A percentile compares a stretch with the other conserved stretches of the same genome.
Conservation (phyloP, 2,113 vertebrate genomes). For the Channa maculata region DNA sequence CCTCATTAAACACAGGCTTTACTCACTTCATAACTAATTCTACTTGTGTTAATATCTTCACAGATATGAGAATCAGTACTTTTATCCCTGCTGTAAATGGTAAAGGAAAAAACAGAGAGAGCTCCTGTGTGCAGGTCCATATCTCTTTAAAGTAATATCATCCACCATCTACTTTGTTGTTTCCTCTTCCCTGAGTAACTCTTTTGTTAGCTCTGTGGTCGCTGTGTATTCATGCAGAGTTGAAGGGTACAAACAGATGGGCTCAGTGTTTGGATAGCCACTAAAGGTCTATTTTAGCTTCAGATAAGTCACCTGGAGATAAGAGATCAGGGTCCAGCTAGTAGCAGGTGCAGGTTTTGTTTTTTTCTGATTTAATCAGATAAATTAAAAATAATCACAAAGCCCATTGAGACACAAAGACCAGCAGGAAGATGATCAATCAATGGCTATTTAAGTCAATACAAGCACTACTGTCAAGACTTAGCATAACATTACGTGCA, state of each 20-base stretch:
- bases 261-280: conserved; percentile 48
- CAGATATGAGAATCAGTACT: neutral
- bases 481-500: no score
- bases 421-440: no score
- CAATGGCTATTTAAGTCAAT: no score
- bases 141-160: conserved; percentile 11
- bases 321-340: conserved; percentile 41
- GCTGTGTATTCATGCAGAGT: conserved; percentile 43
- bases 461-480: no score
- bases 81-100: neutral
- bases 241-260: conserved; percentile 48
- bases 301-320: conserved; percentile 56
- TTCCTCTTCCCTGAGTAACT: conserved; percentile 41
- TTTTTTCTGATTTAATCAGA: neutral
- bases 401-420: neutral
- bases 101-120: neutral
- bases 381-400: neutral
- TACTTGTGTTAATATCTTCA: neutral
- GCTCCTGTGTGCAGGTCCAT: neutral
- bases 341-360: neutral
- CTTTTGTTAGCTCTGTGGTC: conserved; percentile 51
- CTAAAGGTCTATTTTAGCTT: conserved; percentile 43
- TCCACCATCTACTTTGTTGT: conserved; percentile 3
- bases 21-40: neutral
- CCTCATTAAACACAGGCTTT: conserved; percentile 16